Conservation (phyloP, 2,888 invertebrate species). For the Chalcis sispes region DNA sequence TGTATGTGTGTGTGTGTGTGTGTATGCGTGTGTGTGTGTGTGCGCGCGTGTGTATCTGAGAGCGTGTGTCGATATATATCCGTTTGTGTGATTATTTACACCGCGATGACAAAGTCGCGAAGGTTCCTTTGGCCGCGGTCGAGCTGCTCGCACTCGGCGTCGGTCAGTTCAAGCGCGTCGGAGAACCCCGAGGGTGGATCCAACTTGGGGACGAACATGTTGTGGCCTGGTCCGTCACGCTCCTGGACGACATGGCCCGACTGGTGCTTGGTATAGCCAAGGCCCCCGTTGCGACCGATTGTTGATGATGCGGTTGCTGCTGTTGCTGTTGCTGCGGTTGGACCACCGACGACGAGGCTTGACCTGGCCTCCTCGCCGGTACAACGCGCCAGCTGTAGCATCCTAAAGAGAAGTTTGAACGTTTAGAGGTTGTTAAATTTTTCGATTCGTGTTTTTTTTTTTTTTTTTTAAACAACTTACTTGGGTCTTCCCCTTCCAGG, state of each 20-base stretch:
- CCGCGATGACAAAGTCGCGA: constrained; percentile 75
- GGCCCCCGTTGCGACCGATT: constrained; percentile 65
- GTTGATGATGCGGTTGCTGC: constrained; percentile 16
- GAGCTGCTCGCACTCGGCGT: constrained; percentile 78
- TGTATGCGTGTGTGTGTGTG: no score
- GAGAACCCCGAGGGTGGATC: constrained; percentile 92
- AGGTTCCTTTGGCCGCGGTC: constrained; percentile 64
- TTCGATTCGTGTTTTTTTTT: background rate
- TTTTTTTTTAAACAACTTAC: constrained; percentile 63
- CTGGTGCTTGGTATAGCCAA: constrained; percentile 75
- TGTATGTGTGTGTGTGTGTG: no score
- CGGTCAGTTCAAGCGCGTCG: constrained; percentile 79
- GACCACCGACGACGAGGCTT: constrained; percentile 70
- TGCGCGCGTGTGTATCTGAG: no score
- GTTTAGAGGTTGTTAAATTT: no score
- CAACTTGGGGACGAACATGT: constrained; percentile 75
- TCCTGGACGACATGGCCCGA: constrained; percentile 71
- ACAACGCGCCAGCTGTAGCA: constrained; percentile 76
- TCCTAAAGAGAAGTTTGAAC: constrained; percentile 65
- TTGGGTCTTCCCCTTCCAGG: constrained; percentile 76
- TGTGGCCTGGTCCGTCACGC: constrained; percentile 74
- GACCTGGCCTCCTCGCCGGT: constrained; percentile 76
- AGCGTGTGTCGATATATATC: background rate
- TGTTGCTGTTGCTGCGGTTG: constrained; percentile 29
- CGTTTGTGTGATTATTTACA: constrained; percentile 69